Base-by-base conservation (phyloP, 1,140 invertebrate genomes). In the Drosophila parabipectinata region DNA sequence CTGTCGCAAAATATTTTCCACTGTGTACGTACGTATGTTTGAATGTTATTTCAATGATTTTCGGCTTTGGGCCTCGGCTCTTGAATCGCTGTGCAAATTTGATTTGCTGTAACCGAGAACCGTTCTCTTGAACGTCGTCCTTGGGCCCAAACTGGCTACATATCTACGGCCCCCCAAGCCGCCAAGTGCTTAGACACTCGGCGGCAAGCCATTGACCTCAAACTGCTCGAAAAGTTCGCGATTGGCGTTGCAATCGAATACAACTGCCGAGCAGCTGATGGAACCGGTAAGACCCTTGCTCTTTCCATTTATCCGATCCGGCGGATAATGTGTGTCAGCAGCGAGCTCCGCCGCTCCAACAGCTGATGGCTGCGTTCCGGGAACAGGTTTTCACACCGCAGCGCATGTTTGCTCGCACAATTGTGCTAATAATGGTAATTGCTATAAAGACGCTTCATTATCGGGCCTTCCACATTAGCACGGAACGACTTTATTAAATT, bases 81-180 rank as follows among this genome's bases (percentile, higher is more conserved):
- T 58, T 34, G 37, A 39, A 45, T 52, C 47, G 60, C 66, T 71
- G 52, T 69, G 47, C 56, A 83, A 83, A 74, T 79, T 74, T 83
- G 71, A 83, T 83, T 82, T 83, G 37, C 32, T 71, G 63, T 82
- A 83, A 83, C 68, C 60, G 62, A 71, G 79, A 66, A 82, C 69
- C 69, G 61, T 75, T 78, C 52, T 69, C 48, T 45, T 34, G 18
- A 28, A 51, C 32, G 34, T 1, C 64, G 66, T 69, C 66, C 66
- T 69, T 69, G 66, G 56, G 66, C 64, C 28, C 14, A n/a, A 32
- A 47, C 28, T 45, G 39, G 37, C 32, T 63, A 24, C 34, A 67
- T 52, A 44, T 61, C 54, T 69, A 56, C 34, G 63, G 28, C 54
- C 56, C 47, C 37, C 41, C 30, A 10, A 55, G 52, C 18, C 30